Evolutionary conservation across 2,113 vertebrate species (phyloP).

Genomic region (Catagonus wagneri): DNA sequence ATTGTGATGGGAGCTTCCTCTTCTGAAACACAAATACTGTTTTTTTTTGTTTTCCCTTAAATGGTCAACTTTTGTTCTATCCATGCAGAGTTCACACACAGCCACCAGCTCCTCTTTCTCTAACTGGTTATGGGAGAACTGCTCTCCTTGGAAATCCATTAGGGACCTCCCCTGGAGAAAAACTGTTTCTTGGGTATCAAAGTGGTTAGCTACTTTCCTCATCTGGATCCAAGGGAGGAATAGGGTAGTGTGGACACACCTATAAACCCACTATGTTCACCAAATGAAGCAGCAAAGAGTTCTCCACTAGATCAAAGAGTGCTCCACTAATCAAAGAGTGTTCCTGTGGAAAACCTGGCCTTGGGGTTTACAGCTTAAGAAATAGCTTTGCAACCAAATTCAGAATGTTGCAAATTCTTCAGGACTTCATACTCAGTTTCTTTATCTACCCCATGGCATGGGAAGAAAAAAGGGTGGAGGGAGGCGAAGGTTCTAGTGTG

Average conservation of each 20-base stretch:
- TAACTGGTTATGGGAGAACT: not conserved
- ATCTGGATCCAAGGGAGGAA: not conserved
- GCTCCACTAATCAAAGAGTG: not conserved
- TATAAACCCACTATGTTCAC: not conserved
- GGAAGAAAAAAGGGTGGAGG: not conserved
- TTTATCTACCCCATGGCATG: not conserved
- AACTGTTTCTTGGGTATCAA: not conserved
- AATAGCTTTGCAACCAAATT: not conserved
- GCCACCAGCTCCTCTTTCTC: not conserved
- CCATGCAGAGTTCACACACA: not conserved
- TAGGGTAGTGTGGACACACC: not conserved
- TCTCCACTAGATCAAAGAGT: too few species aligned
- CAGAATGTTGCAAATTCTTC: not conserved
- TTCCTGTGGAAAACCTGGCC: not conserved
- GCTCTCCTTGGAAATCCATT: not conserved
- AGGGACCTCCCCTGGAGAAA: not conserved
- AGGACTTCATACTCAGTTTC: not conserved
- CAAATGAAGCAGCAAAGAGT: not conserved
- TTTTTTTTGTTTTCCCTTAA: not conserved
- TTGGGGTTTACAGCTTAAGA: not conserved
- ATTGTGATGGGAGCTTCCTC: not conserved
- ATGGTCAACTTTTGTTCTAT: conserved; percentile 30
- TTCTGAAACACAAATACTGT: not conserved
- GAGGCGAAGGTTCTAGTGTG: not conserved
- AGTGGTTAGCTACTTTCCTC: not conserved